A percentile compares a stretch with the other conserved stretches of the same genome.
These are phyloP conservation scores for Heliconius hortense DNA, from an alignment of 2,888 invertebrate genomes.

Conservation along the genomic window DNA sequence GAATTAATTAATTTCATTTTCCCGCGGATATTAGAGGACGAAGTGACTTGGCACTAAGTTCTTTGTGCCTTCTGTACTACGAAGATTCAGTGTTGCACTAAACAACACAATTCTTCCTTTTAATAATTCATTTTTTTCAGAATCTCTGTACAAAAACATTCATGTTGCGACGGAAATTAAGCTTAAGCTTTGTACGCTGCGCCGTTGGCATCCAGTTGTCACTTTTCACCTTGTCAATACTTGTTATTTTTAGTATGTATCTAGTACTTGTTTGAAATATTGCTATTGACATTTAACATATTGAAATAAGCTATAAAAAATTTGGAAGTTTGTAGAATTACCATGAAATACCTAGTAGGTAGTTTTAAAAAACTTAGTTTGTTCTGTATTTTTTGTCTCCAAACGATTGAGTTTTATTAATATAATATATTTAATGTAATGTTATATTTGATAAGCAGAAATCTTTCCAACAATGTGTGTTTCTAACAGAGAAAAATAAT, in stretches of 20 bases:
- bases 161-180: background rate
- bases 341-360: background rate
- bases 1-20: too few relatives aligned
- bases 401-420: too few relatives aligned
- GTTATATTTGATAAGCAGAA: too few relatives aligned
- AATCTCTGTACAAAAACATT: background rate
- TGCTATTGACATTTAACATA: background rate
- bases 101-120: background rate
- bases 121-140: too few relatives aligned
- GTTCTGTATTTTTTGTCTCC: too few relatives aligned
- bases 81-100: background rate
- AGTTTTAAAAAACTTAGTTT: too few relatives aligned
- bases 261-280: background rate
- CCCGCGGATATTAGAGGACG: too few relatives aligned
- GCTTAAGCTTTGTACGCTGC: background rate
- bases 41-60: too few relatives aligned
- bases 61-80: background rate
- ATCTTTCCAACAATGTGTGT: too few relatives aligned
- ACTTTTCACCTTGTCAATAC: background rate
- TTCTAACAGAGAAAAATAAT: too few relatives aligned
- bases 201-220: background rate
- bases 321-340: background rate
- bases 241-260: background rate
- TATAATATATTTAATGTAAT: too few relatives aligned
- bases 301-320: background rate